Evolutionary conservation across 1,140 invertebrate species (phyloP), one percentile per base, ranked within the genome.

Genomic region (Aphaenogaster rudis): DNA sequence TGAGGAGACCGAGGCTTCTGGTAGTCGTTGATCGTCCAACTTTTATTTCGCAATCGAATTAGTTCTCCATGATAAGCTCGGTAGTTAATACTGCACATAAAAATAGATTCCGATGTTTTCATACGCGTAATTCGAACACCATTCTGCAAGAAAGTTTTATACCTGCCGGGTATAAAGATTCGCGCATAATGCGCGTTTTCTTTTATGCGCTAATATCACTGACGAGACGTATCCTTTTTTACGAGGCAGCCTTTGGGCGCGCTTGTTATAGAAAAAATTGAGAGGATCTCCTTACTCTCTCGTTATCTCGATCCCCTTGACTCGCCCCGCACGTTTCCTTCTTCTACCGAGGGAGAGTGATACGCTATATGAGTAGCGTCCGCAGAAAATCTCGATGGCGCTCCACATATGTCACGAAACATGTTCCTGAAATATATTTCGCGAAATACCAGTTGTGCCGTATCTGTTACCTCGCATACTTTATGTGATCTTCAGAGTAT

Each of bases 261-360:
- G 86, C 80, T 91, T 88, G 80, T 91, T 90, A 91, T 36, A 77
- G 61, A 82, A 90, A 28, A 50, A 91, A 91, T 88, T 66, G 89
- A 91, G 81, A 84, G 77, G 86, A 86, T 91, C 89, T 88, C 52
- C 80, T 91, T 90, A 91, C 82, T 36, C 76, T 81, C 89, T 91
- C 86, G 89, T 91, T 88, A 91, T 88, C 86, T 74, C 9, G 74
- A 78, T 76, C 77, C 54, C 54, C 67, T 84, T 77, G 74, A 88
- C 86, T 79, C 67, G 42, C 13, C 17, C 64, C 28, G 13, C 9
- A 59, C 54, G n/a, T 79, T 69, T 61, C 59, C 86, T 28, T 63
- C 39, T 50, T 81, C 28, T 21, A 52, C 52, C 21, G 17, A 21
- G 13, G 71, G 57, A 87, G 50, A 81, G 36, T 48, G 67, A 90